These are phyloP conservation scores for Anarhynchus alexandrinus DNA, from an alignment of 2,113 vertebrate genomes.

Conservation along the genomic window DNA sequence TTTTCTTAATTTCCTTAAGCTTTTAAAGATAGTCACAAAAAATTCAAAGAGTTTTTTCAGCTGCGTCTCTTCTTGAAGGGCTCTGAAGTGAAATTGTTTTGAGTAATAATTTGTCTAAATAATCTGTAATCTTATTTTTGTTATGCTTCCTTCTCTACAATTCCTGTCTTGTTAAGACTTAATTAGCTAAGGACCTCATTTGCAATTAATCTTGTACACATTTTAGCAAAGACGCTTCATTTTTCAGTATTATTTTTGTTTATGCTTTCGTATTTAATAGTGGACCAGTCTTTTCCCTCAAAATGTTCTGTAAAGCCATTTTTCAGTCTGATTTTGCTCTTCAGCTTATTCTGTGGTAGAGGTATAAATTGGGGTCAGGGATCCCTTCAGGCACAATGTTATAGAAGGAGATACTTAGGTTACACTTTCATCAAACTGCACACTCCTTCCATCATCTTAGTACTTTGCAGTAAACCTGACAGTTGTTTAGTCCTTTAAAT, in stretches of 20 bases:
- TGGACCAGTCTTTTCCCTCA: background rate
- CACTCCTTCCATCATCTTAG: background rate
- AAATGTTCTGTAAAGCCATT: background rate
- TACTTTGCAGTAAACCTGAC: background rate
- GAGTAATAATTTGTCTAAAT: background rate
- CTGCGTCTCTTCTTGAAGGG: background rate
- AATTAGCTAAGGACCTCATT: background rate
- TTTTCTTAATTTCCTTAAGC: background rate
- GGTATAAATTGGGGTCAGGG: background rate
- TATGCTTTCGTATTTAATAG: background rate
- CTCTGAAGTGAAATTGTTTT: background rate
- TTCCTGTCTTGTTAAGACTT: background rate
- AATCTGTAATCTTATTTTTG: background rate
- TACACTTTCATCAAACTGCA: background rate
- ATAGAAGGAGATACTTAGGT: background rate
- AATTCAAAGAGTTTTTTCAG: background rate
- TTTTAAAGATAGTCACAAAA: background rate
- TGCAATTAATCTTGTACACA: background rate
- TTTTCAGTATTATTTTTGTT: background rate
- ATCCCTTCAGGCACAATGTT: background rate
- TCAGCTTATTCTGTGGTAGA: background rate
- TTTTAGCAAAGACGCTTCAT: background rate
- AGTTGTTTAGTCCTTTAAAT: background rate
- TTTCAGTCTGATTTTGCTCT: background rate
- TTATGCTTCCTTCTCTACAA: accelerated